Percentiles rank a stretch among this genome's conserved stretches.
phyloP scores from a whole-genome alignment of 2,797 vertebrate genomes.

The Thaleichthys pacificus region DNA sequence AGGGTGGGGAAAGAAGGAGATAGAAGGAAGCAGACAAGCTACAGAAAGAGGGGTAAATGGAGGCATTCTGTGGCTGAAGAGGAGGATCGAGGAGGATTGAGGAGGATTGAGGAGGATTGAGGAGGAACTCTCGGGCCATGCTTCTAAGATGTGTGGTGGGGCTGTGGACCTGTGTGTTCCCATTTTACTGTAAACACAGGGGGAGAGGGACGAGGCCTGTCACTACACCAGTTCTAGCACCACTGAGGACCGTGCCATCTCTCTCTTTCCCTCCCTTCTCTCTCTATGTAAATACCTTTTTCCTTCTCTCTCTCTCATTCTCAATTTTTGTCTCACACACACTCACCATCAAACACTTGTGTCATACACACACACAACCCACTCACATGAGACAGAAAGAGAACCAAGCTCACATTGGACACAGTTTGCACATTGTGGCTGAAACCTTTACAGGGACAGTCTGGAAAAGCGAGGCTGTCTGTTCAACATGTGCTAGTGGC shows the following conservation, averaged over 20 bases:
- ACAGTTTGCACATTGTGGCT: slow-evolving; percentile 45
- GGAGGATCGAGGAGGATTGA: slow-evolving; percentile 25
- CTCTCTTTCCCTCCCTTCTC: neutral
- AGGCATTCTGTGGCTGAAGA: slow-evolving; percentile 40
- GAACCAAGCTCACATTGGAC: slow-evolving; percentile 41
- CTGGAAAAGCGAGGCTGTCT: slow-evolving; percentile 56
- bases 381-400: slow-evolving; percentile 35
- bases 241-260: slow-evolving; percentile 12
- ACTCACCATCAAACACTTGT: too few relatives aligned
- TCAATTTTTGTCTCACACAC: too few relatives aligned
- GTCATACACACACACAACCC: too few relatives aligned
- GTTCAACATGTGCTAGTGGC: slow-evolving; percentile 57
- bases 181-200: slow-evolving; percentile 63
- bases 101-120: slow-evolving; percentile 20
- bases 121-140: slow-evolving; percentile 14
- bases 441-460: slow-evolving; percentile 50
- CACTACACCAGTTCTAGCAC: slow-evolving; percentile 42
- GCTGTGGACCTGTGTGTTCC: slow-evolving; percentile 39
- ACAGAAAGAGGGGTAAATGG: neutral
- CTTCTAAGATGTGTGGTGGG: slow-evolving; percentile 25
- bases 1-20: neutral
- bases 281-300: too few relatives aligned
- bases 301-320: too few relatives aligned
- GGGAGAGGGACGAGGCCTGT: slow-evolving; percentile 56
- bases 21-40: neutral